Evolutionary conservation across 2,888 invertebrate genomes (phyloP).

Genomic region (Lordiphosa fenestrarum): DNA sequence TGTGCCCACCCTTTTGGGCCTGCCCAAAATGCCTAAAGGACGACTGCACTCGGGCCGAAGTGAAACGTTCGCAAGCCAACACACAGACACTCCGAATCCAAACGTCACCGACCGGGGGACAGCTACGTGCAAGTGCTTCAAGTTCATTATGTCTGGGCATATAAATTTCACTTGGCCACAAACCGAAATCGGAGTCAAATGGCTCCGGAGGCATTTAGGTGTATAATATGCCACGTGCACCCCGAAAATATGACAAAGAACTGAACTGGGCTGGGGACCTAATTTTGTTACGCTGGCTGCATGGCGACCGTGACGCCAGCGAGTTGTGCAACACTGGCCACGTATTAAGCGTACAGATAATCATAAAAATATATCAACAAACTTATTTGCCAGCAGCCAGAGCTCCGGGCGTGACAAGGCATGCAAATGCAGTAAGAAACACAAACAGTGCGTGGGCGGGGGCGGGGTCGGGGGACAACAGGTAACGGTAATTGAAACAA

Average conservation of each 20-base stretch:
- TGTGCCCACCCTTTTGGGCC: slow-evolving; percentile 7
- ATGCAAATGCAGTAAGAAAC: slow-evolving; percentile 25
- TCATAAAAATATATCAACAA: slow-evolving; percentile 55
- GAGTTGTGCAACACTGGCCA: slow-evolving; percentile 48
- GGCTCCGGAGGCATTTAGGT: slow-evolving; percentile 62
- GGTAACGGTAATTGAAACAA: slow-evolving; percentile 70
- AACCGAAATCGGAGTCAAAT: slow-evolving; percentile 75
- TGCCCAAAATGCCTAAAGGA: slow-evolving; percentile 33
- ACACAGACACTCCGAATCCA: slow-evolving; percentile 1
- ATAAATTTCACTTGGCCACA: slow-evolving; percentile 74
- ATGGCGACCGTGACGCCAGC: neutral
- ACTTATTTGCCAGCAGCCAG: slow-evolving; percentile 35
- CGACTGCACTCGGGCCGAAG: slow-evolving; percentile 50
- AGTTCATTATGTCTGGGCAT: slow-evolving; percentile 75
- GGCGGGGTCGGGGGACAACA: slow-evolving; percentile 40
- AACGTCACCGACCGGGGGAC: neutral
- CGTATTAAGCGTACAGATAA: slow-evolving; percentile 55
- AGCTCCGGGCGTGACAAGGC: slow-evolving; percentile 29
- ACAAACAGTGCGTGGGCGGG: slow-evolving; percentile 1
- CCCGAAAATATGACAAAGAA: slow-evolving; percentile 32
- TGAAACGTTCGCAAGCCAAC: slow-evolving; percentile 38
- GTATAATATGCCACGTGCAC: slow-evolving; percentile 55
- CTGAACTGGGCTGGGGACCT: slow-evolving; percentile 17
- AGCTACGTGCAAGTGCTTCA: slow-evolving; percentile 59
- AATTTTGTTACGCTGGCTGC: slow-evolving; percentile 8